Evolutionary conservation across 2,888 invertebrate genomes (phyloP), one percentile per base, ranked within the genome.

Genomic region (Eupithecia inturbata): DNA sequence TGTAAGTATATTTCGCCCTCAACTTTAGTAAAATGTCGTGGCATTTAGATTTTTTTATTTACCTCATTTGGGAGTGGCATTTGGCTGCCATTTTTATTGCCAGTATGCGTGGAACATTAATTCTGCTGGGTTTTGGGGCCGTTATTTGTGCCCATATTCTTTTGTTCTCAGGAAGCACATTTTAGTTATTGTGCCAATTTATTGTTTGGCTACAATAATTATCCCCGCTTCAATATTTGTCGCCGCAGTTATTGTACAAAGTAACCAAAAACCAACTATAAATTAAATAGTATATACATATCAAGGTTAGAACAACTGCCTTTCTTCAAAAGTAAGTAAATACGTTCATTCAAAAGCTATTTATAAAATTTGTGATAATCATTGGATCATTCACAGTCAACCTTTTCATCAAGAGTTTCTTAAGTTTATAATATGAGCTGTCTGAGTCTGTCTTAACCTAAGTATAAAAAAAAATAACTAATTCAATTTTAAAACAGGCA

Each of bases 11-110:
- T 70, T 76, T 77, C 72, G 81, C 82, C 79, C 81, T 78, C 79
- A 84, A 79, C 82, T 77, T 83, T 85, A 84, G 80, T 87, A 82
- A 82, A 82, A 83, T 82, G 79, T 76, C 81, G 86, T 92, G 93
- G 82, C 94, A 92, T 94, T 94, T 93, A 78, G 80, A 72, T 87
- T 91, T 91, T 92, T 93, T 94, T 94, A 94, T 92, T 93, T 90
- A 92, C 92, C 90, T 92, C 93, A 90, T 92, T 93, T 91, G 89
- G 89, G 89, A 91, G 89, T 93, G 94, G 88, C 94, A 94, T 94
- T 94, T 93, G 87, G 84, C 83, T 82, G 82, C 82, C 84, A 85
- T 89, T 92, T 92, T 93, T 93, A 93, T 92, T 87, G 89, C 85
- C 82, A 86, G 84, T 85, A 88, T 90, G 89, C 90, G 91, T 92